Evolutionary conservation across 2,888 invertebrate species (phyloP), one percentile per base, ranked within the genome.

Genomic region (Leptinotarsa tumamoca): DNA sequence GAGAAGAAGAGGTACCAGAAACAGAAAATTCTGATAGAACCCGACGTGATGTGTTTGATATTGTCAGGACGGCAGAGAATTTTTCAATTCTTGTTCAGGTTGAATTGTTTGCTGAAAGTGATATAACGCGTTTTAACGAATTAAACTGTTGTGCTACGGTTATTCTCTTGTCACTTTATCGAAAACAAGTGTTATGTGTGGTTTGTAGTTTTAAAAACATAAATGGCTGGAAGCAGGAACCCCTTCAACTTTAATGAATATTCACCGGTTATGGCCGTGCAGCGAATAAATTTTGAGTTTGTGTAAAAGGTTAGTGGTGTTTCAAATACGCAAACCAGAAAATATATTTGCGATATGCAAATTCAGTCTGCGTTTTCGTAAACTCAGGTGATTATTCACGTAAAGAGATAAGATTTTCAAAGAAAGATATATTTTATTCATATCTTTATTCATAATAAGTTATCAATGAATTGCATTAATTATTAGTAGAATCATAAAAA

Each of bases 21-120:
- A 63, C 7, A 17, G 33, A 63, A 63, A 63, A 43, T 33, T 63
- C n/a, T n/a, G 18, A 63, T 33, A 43, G 33, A 43, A 63, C 43
- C n/a, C 63, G 63, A 10, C 43, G 63, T 63, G 63, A 63, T 63
- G 63, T 63, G 63, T 33, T 43, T 43, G 63, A 43, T 63, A 63
- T 43, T 13, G n/a, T 33, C 17, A 63, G 43, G 33, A 21, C 21
- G 10, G 14, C 23, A 61, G 61, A 23, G 27, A 27, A 63, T 58
- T 58, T 14, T 1, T 23, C 21, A 58, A 23, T 58, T 58, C 14
- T 58, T 2, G 23, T 23, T 27, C 4, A 2, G 21, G 43, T 43
- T 43, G 43, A 43, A 10, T 43, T 43, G 43, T 43, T 43, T 10
- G 43, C 7, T 21, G 58, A 58, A 58, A 21, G 23, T 23, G 14